Percentiles rank a stretch among this genome's conserved stretches.
Conservation (phyloP, 2,113 vertebrate genomes). For the Colius striatus region DNA sequence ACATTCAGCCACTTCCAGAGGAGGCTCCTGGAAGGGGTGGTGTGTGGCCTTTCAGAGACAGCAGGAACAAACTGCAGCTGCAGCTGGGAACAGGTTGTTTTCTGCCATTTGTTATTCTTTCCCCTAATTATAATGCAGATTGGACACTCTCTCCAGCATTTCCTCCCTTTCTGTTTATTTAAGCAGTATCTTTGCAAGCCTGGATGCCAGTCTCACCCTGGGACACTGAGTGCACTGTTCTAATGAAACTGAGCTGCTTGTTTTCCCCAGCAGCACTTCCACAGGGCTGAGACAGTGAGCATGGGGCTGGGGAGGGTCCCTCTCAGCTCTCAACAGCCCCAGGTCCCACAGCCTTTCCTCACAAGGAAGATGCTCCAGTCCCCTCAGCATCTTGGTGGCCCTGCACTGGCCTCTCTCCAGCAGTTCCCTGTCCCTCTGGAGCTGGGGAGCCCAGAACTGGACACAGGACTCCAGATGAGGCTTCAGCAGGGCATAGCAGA, state of each 20-base stretch:
- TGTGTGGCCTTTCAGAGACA: not conserved
- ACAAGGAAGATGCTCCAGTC: no score
- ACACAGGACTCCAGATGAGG: no score
- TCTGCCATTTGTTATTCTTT: constrained; percentile 40
- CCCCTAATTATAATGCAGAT: constrained; percentile 47
- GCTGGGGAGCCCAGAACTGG: no score
- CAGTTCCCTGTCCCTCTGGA: no score
- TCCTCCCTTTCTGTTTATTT: constrained; percentile 33
- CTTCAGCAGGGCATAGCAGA: no score
- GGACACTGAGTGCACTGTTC: fast-evolving
- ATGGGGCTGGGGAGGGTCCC: not conserved
- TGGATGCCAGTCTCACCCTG: not conserved
- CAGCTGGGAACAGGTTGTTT: constrained; percentile 58
- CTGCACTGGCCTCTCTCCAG: no score
- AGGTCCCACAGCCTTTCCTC: no score
- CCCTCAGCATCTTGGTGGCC: no score
- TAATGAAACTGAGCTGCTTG: not conserved
- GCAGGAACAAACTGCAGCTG: constrained; percentile 25
- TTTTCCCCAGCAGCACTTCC: not conserved
- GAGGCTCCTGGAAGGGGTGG: not conserved
- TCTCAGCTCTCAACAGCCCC: no score
- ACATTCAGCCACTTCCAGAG: not conserved
- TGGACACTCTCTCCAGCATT: not conserved
- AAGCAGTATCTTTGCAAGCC: constrained; percentile 7
- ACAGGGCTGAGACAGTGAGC: not conserved